Evolutionary conservation across 2,888 invertebrate genomes (phyloP).

Genomic region (Lymantria monacha): DNA sequence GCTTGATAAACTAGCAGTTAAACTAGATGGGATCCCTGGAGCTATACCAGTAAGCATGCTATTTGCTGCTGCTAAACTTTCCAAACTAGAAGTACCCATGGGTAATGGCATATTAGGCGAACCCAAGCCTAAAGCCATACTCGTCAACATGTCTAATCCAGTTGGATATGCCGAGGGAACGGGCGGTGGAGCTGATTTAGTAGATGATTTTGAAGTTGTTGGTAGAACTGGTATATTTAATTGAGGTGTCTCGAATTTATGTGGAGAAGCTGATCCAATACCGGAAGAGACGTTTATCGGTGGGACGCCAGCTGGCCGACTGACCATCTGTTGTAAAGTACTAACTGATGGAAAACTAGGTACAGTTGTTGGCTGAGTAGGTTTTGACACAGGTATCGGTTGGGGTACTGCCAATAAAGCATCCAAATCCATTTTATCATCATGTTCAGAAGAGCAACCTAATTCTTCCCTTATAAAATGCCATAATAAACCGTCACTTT

Average conservation of each 20-base stretch:
- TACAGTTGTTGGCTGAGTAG: conserved; percentile 60
- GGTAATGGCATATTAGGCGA: conserved; percentile 68
- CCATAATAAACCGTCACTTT: conserved; percentile 90
- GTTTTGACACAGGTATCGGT: conserved; percentile 72
- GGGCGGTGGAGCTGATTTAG: conserved; percentile 79
- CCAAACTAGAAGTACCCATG: conserved; percentile 66
- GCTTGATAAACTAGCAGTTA: conserved; percentile 67
- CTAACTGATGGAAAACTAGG: conserved; percentile 76
- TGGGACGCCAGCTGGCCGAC: conserved; percentile 74
- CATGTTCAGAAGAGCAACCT: conserved; percentile 85
- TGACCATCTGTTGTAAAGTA: conserved; percentile 78
- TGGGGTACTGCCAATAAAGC: conserved; percentile 83
- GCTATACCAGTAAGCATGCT: conserved; percentile 72
- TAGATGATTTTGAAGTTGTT: conserved; percentile 82
- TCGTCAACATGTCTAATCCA: conserved; percentile 76
- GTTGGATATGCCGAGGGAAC: conserved; percentile 76
- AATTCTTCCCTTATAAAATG: conserved; percentile 89
- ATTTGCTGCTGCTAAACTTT: conserved; percentile 76
- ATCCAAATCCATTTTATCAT: conserved; percentile 85
- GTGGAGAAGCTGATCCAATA: conserved; percentile 75
- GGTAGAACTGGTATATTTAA: conserved; percentile 83
- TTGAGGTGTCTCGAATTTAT: conserved; percentile 81
- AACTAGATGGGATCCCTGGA: conserved; percentile 65
- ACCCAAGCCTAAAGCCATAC: conserved; percentile 76
- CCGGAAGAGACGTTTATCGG: conserved; percentile 74